phyloP scores from a whole-genome alignment of 2,113 vertebrate genomes.

The Martes martes region DNA sequence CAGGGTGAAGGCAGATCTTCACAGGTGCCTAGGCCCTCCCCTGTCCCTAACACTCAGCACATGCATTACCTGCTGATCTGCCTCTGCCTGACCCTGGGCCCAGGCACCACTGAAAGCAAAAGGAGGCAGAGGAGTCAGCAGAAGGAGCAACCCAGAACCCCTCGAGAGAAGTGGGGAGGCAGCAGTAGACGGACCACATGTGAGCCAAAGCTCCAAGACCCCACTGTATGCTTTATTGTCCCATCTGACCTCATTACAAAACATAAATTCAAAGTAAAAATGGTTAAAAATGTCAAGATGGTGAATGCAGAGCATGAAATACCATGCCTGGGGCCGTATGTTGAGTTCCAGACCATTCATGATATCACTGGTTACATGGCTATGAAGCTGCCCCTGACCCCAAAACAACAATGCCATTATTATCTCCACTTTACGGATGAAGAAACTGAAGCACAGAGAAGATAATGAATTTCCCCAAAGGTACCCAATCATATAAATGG shows the following conservation, averaged over 20 bases:
- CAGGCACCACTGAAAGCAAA: background rate
- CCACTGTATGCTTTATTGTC: background rate
- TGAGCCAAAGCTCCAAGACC: background rate
- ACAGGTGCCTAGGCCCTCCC: background rate
- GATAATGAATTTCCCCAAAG: background rate
- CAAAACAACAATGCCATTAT: background rate
- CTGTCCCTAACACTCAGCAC: background rate
- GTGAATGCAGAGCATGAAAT: background rate
- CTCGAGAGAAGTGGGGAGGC: background rate
- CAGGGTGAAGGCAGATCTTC: background rate
- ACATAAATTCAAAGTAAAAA: background rate
- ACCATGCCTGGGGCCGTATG: background rate
- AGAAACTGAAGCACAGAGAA: background rate
- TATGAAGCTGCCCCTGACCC: background rate
- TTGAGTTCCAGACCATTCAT: background rate
- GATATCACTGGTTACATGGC: background rate
- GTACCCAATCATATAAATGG: background rate
- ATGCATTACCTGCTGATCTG: background rate
- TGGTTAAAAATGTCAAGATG: background rate
- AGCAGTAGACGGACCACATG: accelerated
- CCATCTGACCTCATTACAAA: background rate
- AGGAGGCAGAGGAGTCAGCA: background rate
- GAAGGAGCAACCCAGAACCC: background rate
- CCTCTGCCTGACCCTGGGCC: background rate
- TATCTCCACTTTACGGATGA: background rate